These are phyloP conservation scores for Deladenus siricidicola DNA, from an alignment of 2,888 invertebrate species.

Conservation along the genomic window DNA sequence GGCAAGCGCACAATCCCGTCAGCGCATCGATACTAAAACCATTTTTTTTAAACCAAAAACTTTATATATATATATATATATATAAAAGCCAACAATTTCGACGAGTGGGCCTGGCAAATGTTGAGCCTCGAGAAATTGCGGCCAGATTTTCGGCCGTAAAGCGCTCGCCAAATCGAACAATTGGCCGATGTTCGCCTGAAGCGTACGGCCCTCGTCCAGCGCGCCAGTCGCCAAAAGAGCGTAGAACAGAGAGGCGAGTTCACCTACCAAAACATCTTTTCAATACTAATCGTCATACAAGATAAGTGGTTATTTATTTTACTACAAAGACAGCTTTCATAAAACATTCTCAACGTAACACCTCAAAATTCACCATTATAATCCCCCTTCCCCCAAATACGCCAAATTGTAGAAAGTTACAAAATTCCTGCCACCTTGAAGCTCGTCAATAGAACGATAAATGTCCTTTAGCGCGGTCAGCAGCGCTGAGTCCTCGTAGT, in stretches of 20 bases:
- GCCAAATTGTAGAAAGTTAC: background rate
- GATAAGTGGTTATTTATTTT: no score
- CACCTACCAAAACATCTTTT: conserved; percentile 23
- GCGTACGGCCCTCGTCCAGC: conserved; percentile 17
- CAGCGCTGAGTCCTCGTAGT: conserved; percentile 45
- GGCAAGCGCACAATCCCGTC: conserved; percentile 35
- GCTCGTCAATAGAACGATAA: conserved; percentile 22
- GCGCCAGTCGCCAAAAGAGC: conserved; percentile 30
- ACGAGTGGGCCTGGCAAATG: conserved; percentile 41
- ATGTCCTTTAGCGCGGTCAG: conserved; percentile 32
- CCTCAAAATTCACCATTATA: no score
- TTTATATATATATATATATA: background rate
- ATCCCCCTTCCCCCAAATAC: no score
- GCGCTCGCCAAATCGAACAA: conserved; percentile 18
- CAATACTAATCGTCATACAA: no score
- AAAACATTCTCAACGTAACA: no score
- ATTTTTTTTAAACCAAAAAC: background rate
- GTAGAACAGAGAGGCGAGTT: conserved; percentile 30
- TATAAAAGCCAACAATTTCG: conserved; percentile 20
- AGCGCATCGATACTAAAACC: conserved; percentile 31
- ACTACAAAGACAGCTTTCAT: background rate
- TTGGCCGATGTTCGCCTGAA: conserved; percentile 21
- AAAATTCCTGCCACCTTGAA: conserved; percentile 14
- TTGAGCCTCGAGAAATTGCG: conserved; percentile 30
- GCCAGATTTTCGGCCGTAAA: conserved; percentile 32